Conservation (phyloP, 2,797 vertebrate species). For the Liparis tanakae region DNA sequence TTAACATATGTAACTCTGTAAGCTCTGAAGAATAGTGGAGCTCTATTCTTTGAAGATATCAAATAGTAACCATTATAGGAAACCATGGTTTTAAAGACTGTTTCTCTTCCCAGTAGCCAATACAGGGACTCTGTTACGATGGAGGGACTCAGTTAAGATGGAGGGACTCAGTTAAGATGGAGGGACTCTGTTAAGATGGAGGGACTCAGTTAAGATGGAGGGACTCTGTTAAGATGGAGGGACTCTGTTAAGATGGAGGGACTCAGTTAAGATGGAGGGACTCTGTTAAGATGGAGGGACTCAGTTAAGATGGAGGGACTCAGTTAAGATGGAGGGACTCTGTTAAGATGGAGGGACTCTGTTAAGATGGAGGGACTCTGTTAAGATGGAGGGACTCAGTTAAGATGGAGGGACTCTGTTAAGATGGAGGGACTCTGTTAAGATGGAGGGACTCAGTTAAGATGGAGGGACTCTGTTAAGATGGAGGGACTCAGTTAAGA, state of each 20-base stretch:
- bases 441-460: too few relatives aligned
- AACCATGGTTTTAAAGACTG: background rate
- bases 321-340: too few relatives aligned
- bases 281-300: constrained; percentile 2
- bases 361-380: background rate
- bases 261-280: too few relatives aligned
- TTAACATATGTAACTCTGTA: constrained; percentile 8
- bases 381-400: too few relatives aligned
- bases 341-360: constrained; percentile 3
- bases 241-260: constrained; percentile 2
- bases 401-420: too few relatives aligned
- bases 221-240: constrained; percentile 2
- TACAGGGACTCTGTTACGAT: constrained; percentile 1
- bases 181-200: constrained; percentile 2
- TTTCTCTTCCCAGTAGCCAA: background rate
- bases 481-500: background rate
- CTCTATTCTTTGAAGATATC: constrained; percentile 13
- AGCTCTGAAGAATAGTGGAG: background rate
- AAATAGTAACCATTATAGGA: background rate
- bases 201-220: too few relatives aligned
- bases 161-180: too few relatives aligned
- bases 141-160: background rate
- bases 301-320: constrained; percentile 2
- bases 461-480: too few relatives aligned
- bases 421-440: constrained; percentile 4